Evolutionary conservation across 2,888 invertebrate species (phyloP).

Genomic region (Brachyopa scutellaris): DNA sequence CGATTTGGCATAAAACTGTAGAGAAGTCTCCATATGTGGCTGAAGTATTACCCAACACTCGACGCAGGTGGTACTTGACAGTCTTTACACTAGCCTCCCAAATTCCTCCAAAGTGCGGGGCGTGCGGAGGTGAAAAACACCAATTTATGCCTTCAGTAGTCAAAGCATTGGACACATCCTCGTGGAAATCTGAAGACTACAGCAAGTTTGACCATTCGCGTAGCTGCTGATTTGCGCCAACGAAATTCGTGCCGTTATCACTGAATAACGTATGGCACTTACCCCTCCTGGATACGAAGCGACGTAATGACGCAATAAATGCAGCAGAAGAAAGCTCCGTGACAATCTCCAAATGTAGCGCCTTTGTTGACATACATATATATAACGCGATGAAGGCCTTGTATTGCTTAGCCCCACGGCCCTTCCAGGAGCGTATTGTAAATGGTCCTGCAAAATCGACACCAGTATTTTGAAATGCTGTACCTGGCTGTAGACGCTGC

Average conservation of each 20-base stretch:
- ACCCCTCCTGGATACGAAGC: conserved; percentile 73
- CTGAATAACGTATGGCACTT: conserved; percentile 48
- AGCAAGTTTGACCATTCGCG: conserved; percentile 36
- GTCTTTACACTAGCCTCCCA: conserved; percentile 78
- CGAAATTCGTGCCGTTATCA: conserved; percentile 67
- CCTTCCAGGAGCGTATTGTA: conserved; percentile 62
- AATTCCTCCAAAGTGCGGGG: conserved; percentile 77
- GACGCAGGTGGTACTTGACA: conserved; percentile 76
- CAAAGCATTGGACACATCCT: conserved; percentile 26
- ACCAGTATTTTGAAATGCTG: conserved; percentile 68
- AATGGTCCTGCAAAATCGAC: conserved; percentile 73
- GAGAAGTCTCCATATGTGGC: conserved; percentile 75
- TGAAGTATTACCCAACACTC: conserved; percentile 73
- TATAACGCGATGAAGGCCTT: conserved; percentile 75
- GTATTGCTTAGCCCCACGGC: conserved; percentile 66
- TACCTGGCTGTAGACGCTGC: conserved; percentile 50
- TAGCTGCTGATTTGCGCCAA: conserved; percentile 55
- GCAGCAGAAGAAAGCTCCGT: conserved; percentile 73
- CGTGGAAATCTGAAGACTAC: conserved; percentile 10
- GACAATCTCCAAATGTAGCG: conserved; percentile 74
- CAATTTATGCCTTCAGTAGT: conserved; percentile 71
- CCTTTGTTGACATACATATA: conserved; percentile 75
- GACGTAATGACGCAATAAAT: conserved; percentile 74
- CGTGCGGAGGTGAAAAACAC: conserved; percentile 77
- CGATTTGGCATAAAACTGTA: conserved; percentile 76